Evolutionary conservation across 2,888 invertebrate species (phyloP), one percentile per base, ranked within the genome.

Genomic region (Aporophyla nigra): DNA sequence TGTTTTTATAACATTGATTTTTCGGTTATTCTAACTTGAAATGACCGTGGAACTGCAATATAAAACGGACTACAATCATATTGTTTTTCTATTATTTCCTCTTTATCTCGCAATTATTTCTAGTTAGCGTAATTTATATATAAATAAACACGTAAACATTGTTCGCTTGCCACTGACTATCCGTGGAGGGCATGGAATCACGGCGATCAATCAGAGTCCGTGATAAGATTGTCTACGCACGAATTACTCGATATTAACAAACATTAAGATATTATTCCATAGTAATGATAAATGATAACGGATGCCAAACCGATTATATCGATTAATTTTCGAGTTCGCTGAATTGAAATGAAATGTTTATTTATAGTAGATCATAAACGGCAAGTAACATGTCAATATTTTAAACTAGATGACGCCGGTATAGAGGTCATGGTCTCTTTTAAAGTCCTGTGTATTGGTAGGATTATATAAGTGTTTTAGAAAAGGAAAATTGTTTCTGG

Each of bases 181-280:
- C 56, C 46, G 43, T 46, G 51, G n/a, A 74, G 51, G 59, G 40
- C 62, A 14, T 49, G 53, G 81, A 90, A 88, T 90, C 89, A 85
- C 74, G 67, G 80, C 79, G 72, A 89, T 88, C 87, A 82, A 83
- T 82, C 81, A 74, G 67, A 70, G 73, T 73, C 74, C 43, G 5
- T 53, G 89, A 89, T 89, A 85, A 89, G 89, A 88, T 87, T 80
- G 78, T 67, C 53, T 27, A 19, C 66, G 74, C 49, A 62, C 43
- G 71, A 83, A 82, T 86, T 87, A 84, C 75, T 80, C 54, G 84
- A 84, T 82, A 83, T 79, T 84, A 79, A 80, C 76, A 72, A 67
- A 78, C 70, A 87, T 85, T 83, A 80, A 62, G 65, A 69, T 76
- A 75, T 61, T 72, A 49, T 40, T 72, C n/a, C 54, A 54, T 87